These are phyloP conservation scores for Seriola rivoliana DNA, from an alignment of 2,113 vertebrate genomes.

Conservation along the genomic window DNA sequence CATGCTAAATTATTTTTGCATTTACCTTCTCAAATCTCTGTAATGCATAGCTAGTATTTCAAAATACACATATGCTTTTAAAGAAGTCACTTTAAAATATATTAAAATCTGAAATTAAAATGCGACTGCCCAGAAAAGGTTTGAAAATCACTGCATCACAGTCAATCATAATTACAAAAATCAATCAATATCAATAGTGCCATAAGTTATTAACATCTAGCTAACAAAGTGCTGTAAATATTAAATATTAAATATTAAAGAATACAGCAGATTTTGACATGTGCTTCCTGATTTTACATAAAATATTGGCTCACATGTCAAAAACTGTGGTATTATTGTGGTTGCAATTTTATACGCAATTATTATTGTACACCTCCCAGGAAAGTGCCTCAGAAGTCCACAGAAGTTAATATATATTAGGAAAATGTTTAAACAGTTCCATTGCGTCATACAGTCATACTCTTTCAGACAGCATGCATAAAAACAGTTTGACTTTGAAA, in stretches of 20 bases:
- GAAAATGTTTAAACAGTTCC: slow-evolving; percentile 5
- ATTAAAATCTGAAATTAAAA: slow-evolving; percentile 7
- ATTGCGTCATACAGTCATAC: neutral
- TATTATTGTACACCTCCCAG: slow-evolving; percentile 7
- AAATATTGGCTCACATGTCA: slow-evolving; percentile 27
- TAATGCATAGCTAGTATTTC: slow-evolving; percentile 37
- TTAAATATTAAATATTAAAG: slow-evolving; percentile 41
- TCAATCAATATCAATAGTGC: slow-evolving; percentile 25
- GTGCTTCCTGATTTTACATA: slow-evolving; percentile 9
- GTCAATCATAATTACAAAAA: slow-evolving; percentile 2
- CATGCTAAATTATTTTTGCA: slow-evolving; percentile 14
- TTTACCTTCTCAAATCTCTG: slow-evolving; percentile 14
- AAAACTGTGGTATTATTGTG: slow-evolving; percentile 19
- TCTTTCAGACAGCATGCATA: slow-evolving; percentile 30
- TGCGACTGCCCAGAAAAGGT: slow-evolving; percentile 4
- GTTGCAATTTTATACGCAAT: neutral
- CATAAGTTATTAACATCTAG: slow-evolving; percentile 6
- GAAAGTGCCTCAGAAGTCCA: neutral
- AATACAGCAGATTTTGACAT: neutral
- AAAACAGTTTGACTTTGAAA: neutral
- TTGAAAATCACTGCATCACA: slow-evolving; percentile 48
- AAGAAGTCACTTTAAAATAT: neutral
- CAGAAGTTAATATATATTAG: neutral
- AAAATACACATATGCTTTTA: neutral
- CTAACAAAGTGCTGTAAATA: slow-evolving; percentile 54